A percentile compares a stretch with the other conserved stretches of the same genome.
These are phyloP conservation scores for Grantiella picta DNA, from an alignment of 2,113 vertebrate species.

Conservation along the genomic window DNA sequence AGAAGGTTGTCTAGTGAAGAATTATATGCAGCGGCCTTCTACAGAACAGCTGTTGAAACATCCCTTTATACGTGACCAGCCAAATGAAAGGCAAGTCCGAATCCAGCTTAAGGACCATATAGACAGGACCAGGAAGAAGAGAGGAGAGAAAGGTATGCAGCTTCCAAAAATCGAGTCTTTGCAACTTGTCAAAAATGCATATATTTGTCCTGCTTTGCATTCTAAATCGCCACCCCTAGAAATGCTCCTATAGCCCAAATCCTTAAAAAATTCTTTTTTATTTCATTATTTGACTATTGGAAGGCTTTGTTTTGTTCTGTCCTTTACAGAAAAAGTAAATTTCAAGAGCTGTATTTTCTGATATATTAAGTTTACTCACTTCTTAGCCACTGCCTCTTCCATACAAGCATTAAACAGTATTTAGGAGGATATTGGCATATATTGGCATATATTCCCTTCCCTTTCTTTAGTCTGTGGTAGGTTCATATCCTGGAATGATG, in stretches of 20 bases:
- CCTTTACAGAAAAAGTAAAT: background rate
- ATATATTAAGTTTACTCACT: background rate
- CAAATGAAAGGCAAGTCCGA: constrained; percentile 97
- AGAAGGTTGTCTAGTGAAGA: constrained; percentile 98
- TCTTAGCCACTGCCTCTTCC: background rate
- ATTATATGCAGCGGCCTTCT: constrained; percentile 94
- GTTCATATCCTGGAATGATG: background rate
- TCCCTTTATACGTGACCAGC: constrained; percentile 97
- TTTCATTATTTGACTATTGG: background rate
- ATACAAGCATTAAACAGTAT: background rate
- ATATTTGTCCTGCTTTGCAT: background rate
- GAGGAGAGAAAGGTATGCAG: constrained; percentile 92
- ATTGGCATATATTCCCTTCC: background rate
- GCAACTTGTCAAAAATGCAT: background rate
- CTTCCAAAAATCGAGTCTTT: background rate
- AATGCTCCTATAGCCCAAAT: background rate
- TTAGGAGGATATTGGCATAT: background rate
- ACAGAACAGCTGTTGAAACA: constrained; percentile 97
- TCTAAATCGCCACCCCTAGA: background rate
- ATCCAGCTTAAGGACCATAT: constrained; percentile 99
- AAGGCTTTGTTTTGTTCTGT: background rate
- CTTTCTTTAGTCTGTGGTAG: background rate
- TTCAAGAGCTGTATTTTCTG: background rate
- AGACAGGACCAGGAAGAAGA: constrained; percentile 97
- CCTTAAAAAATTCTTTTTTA: background rate